phyloP scores from a whole-genome alignment of 1,140 invertebrate species.

The Tribolium madens region DNA sequence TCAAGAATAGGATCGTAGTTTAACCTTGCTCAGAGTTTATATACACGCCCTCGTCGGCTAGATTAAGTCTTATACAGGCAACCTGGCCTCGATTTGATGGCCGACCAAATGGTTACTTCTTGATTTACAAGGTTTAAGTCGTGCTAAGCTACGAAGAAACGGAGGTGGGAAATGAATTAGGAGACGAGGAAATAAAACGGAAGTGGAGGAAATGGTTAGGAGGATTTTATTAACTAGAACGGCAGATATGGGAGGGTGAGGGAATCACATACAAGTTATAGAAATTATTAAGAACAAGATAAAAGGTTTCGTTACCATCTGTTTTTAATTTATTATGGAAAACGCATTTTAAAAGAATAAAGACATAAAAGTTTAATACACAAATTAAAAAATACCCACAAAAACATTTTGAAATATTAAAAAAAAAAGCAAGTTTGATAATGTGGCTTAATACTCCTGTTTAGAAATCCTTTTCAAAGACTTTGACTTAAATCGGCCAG shows the following conservation, averaged over 20 bases:
- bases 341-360: too few species aligned
- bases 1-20: slow-evolving; percentile 25
- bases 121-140: slow-evolving; percentile 17
- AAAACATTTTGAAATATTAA: too few species aligned
- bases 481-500: too few species aligned
- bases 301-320: too few species aligned
- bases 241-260: neutral
- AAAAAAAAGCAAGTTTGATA: too few species aligned
- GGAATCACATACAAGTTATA: too few species aligned
- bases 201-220: neutral
- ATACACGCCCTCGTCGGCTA: slow-evolving; percentile 9
- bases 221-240: neutral
- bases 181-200: neutral
- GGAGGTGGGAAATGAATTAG: neutral
- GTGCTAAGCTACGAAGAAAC: neutral
- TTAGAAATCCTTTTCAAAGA: too few species aligned
- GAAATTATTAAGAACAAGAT: too few species aligned
- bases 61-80: slow-evolving; percentile 20
- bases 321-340: too few species aligned
- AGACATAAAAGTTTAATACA: too few species aligned
- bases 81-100: slow-evolving; percentile 36
- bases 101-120: slow-evolving; percentile 22
- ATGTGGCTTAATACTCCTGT: too few species aligned
- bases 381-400: too few species aligned
- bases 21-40: slow-evolving; percentile 3